Conservation (phyloP, 1,140 invertebrate species). For the Monomorium pharaonis region DNA sequence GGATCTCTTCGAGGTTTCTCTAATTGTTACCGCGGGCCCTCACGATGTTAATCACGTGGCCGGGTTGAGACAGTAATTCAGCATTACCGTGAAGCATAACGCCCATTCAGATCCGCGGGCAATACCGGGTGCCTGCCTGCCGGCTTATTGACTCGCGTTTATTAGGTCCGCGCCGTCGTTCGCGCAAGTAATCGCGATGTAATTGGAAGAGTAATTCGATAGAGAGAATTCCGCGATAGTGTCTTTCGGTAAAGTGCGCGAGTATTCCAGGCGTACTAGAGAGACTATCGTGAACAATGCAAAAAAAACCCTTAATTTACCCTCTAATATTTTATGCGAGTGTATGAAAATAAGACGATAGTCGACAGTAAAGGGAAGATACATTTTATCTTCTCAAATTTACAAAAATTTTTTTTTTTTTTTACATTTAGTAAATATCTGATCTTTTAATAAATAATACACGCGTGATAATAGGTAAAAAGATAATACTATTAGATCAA, state of each 20-base stretch:
- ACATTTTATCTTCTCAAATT: background rate
- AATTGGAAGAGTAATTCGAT: slow-evolving; percentile 38
- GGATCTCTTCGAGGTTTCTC: slow-evolving; percentile 76
- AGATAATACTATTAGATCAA: too few species aligned
- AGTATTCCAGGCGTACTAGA: background rate
- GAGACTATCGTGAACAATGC: background rate
- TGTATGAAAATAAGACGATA: background rate
- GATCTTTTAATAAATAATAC: background rate
- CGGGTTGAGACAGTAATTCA: slow-evolving; percentile 64
- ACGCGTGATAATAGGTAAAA: too few species aligned
- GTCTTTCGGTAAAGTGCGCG: background rate
- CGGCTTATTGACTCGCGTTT: slow-evolving; percentile 61
- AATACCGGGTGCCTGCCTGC: slow-evolving; percentile 35
- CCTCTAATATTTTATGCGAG: background rate
- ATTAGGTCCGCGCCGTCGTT: slow-evolving; percentile 16
- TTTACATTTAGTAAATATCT: background rate
- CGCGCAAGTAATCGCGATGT: slow-evolving; percentile 33
- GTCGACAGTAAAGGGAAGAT: background rate
- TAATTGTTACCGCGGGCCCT: slow-evolving; percentile 77
- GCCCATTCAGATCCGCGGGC: background rate
- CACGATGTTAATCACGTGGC: slow-evolving; percentile 67
- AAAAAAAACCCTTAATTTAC: background rate
- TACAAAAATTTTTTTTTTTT: background rate
- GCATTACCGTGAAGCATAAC: slow-evolving; percentile 34
- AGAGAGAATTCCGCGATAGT: background rate